Conservation (phyloP, 2,888 invertebrate genomes). For the Cataglyphis livida region DNA sequence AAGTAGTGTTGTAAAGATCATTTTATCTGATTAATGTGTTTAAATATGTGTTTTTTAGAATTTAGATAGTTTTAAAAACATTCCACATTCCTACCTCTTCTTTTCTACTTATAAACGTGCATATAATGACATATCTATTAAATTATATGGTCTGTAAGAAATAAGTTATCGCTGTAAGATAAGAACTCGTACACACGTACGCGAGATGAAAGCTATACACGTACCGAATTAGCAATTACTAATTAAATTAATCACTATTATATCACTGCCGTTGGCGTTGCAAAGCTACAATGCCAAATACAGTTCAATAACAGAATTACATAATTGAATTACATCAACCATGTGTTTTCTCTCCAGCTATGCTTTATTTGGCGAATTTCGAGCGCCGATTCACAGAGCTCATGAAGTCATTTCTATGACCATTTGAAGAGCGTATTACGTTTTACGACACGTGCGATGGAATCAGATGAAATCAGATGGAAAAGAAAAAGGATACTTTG, state of each 20-base stretch:
- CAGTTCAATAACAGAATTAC: conserved; percentile 26
- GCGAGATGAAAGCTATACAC: neutral
- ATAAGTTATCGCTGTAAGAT: neutral
- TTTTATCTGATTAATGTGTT: neutral
- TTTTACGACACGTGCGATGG: conserved; percentile 14
- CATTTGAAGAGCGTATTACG: conserved; percentile 40
- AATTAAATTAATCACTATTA: neutral
- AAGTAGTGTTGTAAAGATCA: neutral
- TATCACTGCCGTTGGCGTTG: conserved; percentile 8
- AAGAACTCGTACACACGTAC: neutral
- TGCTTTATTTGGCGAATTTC: conserved; percentile 41
- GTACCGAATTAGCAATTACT: conserved; percentile 12
- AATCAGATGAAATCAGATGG: conserved; percentile 25
- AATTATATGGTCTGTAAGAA: neutral
- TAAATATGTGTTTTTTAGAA: neutral
- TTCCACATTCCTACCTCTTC: neutral
- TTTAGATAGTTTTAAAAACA: neutral
- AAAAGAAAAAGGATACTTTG: neutral
- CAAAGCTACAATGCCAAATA: conserved; percentile 25
- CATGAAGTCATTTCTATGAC: conserved; percentile 6
- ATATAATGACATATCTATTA: neutral
- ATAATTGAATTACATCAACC: conserved; percentile 36
- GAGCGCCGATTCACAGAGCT: conserved; percentile 13
- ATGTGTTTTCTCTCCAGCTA: conserved; percentile 16
- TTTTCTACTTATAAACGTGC: neutral